Percentiles rank a stretch among this genome's conserved stretches.
These are phyloP conservation scores for Dendroctonus ponderosae DNA, from an alignment of 1,140 invertebrate genomes.

Conservation along the genomic window DNA sequence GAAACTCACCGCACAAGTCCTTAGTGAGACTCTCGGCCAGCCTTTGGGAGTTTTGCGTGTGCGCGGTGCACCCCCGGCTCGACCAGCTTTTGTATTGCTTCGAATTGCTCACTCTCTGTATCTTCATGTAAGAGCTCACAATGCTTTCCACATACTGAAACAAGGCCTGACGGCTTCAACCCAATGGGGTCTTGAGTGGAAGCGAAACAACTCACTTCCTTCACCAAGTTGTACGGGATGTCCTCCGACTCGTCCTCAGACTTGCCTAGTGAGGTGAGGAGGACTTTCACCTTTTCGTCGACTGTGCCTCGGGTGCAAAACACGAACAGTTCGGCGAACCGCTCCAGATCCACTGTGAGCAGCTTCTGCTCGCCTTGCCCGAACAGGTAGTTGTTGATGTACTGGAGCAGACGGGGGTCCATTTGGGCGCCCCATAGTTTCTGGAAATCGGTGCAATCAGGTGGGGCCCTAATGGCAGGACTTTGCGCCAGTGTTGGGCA, in stretches of 20 bases:
- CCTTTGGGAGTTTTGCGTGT: conserved; percentile 48
- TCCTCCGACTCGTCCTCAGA: conserved; percentile 55
- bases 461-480: too few species aligned
- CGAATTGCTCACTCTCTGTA: conserved; percentile 52
- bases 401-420: conserved; percentile 59
- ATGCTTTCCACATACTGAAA: conserved; percentile 60
- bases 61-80: conserved; percentile 46
- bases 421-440: conserved; percentile 62
- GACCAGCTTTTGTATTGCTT: conserved; percentile 50
- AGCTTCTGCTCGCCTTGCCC: conserved; percentile 53
- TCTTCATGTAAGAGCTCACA: conserved; percentile 59
- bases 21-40: conserved; percentile 49
- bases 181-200: too few species aligned
- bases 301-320: conserved; percentile 61
- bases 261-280: conserved; percentile 57
- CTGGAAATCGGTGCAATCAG: conserved; percentile 39
- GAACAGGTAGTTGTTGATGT: conserved; percentile 60
- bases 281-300: conserved; percentile 58
- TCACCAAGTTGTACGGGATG: conserved; percentile 57
- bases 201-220: conserved; percentile 59
- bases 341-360: conserved; percentile 56
- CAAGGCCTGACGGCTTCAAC: too few species aligned
- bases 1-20: conserved; percentile 40
- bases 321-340: conserved; percentile 61
- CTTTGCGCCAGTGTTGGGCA: too few species aligned